These are phyloP conservation scores for Antechinus flavipes DNA, from an alignment of 2,113 vertebrate genomes.

Conservation along the genomic window DNA sequence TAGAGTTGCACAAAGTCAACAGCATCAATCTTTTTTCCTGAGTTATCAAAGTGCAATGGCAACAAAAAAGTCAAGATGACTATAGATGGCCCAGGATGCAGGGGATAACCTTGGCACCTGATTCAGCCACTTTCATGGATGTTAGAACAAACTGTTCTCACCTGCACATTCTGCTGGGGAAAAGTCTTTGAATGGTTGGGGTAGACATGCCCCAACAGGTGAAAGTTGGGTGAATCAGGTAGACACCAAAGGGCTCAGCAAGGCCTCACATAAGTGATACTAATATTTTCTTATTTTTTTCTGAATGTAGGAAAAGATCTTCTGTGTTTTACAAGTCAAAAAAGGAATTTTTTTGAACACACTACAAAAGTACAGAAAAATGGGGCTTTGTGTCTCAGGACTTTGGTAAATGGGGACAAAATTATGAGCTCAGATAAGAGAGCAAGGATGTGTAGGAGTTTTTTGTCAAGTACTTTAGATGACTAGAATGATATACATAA, in stretches of 20 bases:
- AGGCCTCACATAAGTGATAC: not conserved
- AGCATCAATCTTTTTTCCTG: no score
- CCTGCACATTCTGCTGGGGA: no score
- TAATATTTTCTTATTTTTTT: not conserved
- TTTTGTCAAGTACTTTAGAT: not conserved
- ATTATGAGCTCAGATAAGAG: not conserved
- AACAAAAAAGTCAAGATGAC: no score
- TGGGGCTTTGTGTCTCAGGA: not conserved
- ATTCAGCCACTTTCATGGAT: no score
- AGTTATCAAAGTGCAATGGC: no score
- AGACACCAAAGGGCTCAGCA: not conserved
- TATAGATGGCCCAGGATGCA: no score
- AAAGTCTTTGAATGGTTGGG: no score
- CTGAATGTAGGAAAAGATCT: not conserved
- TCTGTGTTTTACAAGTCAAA: not conserved
- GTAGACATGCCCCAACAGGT: not conserved
- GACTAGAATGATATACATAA: not conserved
- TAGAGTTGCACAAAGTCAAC: no score
- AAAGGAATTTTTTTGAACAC: not conserved
- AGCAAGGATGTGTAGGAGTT: not conserved
- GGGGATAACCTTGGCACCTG: no score
- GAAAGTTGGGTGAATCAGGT: not conserved
- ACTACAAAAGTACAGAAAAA: not conserved
- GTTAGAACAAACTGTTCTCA: no score
- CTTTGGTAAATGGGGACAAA: not conserved